Conservation (phyloP, 2,888 invertebrate genomes). For the Acanthoscelides obtectus region DNA sequence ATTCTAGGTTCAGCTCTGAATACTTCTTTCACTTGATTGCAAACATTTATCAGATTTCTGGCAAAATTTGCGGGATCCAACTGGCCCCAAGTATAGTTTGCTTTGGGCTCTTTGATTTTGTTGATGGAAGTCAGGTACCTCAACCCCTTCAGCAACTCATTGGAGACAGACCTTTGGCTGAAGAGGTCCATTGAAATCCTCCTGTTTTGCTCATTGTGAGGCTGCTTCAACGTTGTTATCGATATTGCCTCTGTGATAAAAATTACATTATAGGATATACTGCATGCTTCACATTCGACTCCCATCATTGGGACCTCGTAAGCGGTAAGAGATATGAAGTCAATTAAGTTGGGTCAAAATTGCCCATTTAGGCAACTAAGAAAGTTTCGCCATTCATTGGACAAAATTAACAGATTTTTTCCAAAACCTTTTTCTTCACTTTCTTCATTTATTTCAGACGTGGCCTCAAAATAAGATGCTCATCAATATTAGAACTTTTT, state of each 20-base stretch:
- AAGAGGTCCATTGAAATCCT: conserved; percentile 50
- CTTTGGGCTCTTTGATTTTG: conserved; percentile 26
- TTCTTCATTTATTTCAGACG: no score
- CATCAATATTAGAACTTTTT: no score
- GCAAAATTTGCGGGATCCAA: conserved; percentile 43
- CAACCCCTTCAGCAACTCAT: conserved; percentile 53
- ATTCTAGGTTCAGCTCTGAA: conserved; percentile 52
- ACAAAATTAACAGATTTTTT: no score
- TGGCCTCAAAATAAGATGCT: no score
- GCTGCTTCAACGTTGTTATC: conserved; percentile 30
- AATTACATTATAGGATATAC: no score
- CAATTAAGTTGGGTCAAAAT: no score
- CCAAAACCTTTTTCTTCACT: no score
- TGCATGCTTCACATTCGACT: no score
- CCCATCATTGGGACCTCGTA: no score
- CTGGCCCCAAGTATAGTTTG: conserved; percentile 38
- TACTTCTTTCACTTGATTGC: conserved; percentile 48
- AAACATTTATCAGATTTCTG: conserved; percentile 51
- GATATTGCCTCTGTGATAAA: conserved; percentile 36
- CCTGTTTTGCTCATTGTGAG: conserved; percentile 29
- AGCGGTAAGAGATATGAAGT: no score
- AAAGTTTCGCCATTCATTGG: no score
- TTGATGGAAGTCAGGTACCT: conserved; percentile 30
- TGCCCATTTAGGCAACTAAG: no score
- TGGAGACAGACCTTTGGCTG: conserved; percentile 52